Conservation (phyloP, 2,888 invertebrate species). For the Protodeltote pygarga region DNA sequence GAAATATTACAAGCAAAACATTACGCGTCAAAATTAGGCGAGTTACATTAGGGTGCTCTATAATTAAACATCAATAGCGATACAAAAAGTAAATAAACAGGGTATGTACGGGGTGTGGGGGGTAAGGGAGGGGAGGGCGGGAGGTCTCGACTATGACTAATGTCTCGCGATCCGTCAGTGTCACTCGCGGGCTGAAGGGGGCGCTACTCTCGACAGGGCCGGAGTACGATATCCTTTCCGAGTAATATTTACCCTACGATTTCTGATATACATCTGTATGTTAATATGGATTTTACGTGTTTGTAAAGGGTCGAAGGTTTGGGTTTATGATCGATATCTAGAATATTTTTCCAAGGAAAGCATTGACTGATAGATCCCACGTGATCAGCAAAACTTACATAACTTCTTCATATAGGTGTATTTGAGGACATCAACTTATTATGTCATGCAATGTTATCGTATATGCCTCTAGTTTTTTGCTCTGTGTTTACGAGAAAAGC, state of each 20-base stretch:
- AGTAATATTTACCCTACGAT: conserved; percentile 81
- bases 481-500: no score
- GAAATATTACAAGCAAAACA: conserved; percentile 78
- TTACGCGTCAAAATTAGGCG: conserved; percentile 76
- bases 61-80: conserved; percentile 87
- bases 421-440: no score
- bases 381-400: no score
- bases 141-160: conserved; percentile 89
- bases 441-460: no score
- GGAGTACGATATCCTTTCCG: conserved; percentile 78
- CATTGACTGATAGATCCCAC: conserved; percentile 1
- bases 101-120: conserved; percentile 78
- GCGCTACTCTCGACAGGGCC: conserved; percentile 80
- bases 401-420: no score
- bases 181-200: conserved; percentile 83
- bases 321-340: conserved; percentile 37
- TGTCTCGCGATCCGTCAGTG: conserved; percentile 90
- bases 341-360: conserved; percentile 32
- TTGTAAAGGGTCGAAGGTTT: conserved; percentile 53
- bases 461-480: no score
- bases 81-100: conserved; percentile 87
- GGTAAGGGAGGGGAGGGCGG: conserved; percentile 74
- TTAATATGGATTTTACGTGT: conserved; percentile 68
- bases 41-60: conserved; percentile 81
- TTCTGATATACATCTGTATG: conserved; percentile 80